Conservation (phyloP, 2,113 vertebrate species). For the Calypte anna region DNA sequence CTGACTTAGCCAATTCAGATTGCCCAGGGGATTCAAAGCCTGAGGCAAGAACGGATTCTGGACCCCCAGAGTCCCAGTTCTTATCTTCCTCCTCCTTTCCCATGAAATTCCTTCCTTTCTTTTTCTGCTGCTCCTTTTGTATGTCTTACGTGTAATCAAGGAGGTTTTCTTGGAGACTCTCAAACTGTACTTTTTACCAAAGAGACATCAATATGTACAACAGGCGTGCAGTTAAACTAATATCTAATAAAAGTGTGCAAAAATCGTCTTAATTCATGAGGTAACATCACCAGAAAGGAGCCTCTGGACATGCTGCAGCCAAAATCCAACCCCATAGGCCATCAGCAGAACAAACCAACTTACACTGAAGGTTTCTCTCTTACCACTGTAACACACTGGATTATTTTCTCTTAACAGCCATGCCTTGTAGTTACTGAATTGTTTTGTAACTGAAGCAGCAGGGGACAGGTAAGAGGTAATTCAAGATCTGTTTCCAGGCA, state of each 20-base stretch:
- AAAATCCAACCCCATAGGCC: not conserved
- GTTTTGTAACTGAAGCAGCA: not conserved
- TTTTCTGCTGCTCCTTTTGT: not conserved
- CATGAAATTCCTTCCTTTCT: not conserved
- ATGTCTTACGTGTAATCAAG: not conserved
- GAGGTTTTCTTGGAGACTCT: not conserved
- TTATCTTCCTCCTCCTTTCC: not conserved
- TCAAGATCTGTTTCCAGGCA: not conserved
- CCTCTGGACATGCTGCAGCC: too few species aligned
- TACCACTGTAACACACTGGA: not conserved
- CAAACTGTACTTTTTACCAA: not conserved
- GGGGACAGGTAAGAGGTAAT: not conserved
- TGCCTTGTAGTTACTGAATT: not conserved
- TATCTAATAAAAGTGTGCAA: not conserved
- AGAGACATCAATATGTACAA: not conserved
- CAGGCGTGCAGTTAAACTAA: not conserved
- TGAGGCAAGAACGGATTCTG: not conserved
- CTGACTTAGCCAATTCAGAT: constrained; percentile 11
- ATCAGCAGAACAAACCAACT: not conserved
- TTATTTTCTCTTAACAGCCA: not conserved
- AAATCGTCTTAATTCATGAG: not conserved
- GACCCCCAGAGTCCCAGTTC: not conserved
- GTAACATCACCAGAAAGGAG: not conserved
- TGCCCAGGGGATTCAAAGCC: not conserved
- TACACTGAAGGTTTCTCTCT: not conserved